These are phyloP conservation scores for Cliona cf. orientalis DNA, from an alignment of 37 sponge, comb jelly and placozoan genomes.

Conservation along the genomic window DNA sequence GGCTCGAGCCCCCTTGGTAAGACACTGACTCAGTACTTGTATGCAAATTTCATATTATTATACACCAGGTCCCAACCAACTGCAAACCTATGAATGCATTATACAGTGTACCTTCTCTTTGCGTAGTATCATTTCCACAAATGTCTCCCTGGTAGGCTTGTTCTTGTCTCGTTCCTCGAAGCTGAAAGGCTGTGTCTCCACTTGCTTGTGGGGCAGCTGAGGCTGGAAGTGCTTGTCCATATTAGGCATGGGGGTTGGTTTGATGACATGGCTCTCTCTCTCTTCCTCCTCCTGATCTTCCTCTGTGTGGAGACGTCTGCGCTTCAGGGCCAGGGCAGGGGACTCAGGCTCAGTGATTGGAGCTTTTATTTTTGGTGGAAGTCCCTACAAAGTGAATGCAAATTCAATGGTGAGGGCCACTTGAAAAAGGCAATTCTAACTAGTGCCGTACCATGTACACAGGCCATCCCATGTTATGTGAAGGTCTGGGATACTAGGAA, in stretches of 20 bases:
- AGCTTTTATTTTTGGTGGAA: slow-evolving; percentile 49
- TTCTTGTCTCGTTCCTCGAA: slow-evolving; percentile 67
- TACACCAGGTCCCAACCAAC: not conserved
- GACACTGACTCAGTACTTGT: too few species aligned
- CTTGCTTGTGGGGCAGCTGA: slow-evolving; percentile 36
- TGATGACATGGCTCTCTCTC: slow-evolving; percentile 10
- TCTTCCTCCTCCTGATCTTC: slow-evolving; percentile 10
- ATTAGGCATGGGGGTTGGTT: slow-evolving; percentile 48
- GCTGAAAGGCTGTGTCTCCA: slow-evolving; percentile 54
- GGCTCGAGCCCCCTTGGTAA: too few species aligned
- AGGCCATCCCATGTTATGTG: too few species aligned
- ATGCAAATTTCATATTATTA: too few species aligned
- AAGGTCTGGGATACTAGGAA: too few species aligned
- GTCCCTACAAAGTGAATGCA: slow-evolving; percentile 33
- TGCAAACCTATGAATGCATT: not conserved
- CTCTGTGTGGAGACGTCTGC: not conserved
- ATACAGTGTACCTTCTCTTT: slow-evolving; percentile 1
- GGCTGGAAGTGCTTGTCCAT: slow-evolving; percentile 51
- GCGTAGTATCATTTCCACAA: slow-evolving; percentile 31
- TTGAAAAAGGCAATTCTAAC: too few species aligned
- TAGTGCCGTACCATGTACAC: too few species aligned
- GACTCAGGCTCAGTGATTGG: slow-evolving; percentile 54
- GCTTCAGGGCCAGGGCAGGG: slow-evolving; percentile 53
- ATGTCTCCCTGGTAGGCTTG: slow-evolving; percentile 42
- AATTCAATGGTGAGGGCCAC: too few species aligned